Evolutionary conservation across 1,140 invertebrate genomes (phyloP).

Genomic region (Cryptotermes secundus): DNA sequence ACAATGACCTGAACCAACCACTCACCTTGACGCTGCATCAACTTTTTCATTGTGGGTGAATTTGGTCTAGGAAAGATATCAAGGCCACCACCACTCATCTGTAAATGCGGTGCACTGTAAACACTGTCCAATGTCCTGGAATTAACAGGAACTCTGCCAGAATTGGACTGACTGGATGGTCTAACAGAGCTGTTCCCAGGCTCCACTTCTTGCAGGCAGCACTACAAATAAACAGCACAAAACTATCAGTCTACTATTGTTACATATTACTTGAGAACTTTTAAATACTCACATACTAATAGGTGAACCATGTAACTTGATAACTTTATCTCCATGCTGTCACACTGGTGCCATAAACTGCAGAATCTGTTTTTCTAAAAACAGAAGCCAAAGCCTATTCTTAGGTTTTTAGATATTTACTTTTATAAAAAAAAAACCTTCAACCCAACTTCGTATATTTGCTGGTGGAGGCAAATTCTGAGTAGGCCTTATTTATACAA

Average conservation of each 20-base stretch:
- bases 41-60: background rate
- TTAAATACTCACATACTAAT: background rate
- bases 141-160: background rate
- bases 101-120: background rate
- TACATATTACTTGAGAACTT: too few relatives aligned
- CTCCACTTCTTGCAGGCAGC: conserved; percentile 31
- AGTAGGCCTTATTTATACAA: too few relatives aligned
- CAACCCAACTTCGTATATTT: too few relatives aligned
- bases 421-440: too few relatives aligned
- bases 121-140: background rate
- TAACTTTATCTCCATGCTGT: too few relatives aligned
- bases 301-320: too few relatives aligned
- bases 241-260: background rate
- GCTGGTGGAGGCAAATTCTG: too few relatives aligned
- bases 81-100: background rate
- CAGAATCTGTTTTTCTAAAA: too few relatives aligned
- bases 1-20: background rate
- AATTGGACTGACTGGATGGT: background rate
- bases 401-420: too few relatives aligned
- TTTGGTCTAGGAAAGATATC: background rate
- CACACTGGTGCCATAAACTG: too few relatives aligned
- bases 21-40: conserved; percentile 20
- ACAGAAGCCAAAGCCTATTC: too few relatives aligned
- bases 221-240: conserved; percentile 7
- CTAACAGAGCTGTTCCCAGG: background rate